These are phyloP conservation scores for Ischnus inquisitorius DNA, from an alignment of 2,888 invertebrate species.

Conservation along the genomic window DNA sequence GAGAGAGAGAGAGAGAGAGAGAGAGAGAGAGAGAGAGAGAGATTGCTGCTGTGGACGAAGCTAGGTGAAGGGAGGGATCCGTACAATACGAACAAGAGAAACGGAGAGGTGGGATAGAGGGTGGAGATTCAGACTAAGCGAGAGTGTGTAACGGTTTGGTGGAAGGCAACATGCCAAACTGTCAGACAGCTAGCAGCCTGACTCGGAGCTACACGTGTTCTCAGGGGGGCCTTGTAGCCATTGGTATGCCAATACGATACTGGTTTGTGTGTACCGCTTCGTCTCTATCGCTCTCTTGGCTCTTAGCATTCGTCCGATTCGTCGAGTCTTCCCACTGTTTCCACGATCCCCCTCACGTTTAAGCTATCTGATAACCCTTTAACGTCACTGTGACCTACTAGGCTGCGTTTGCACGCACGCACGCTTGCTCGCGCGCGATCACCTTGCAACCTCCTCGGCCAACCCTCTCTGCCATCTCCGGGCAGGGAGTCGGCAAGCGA, in stretches of 20 bases:
- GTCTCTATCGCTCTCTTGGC: constrained; percentile 49
- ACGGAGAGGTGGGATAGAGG: constrained; percentile 57
- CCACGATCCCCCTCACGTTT: constrained; percentile 67
- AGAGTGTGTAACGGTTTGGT: constrained; percentile 68
- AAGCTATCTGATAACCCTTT: constrained; percentile 78
- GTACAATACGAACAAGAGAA: constrained; percentile 37
- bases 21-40: constrained; percentile 26
- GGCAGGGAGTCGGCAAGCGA: constrained; percentile 57
- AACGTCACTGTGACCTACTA: constrained; percentile 79
- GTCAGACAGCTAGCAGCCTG: constrained; percentile 78
- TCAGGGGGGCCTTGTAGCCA: constrained; percentile 59
- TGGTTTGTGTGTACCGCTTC: constrained; percentile 38
- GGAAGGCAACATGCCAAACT: constrained; percentile 82
- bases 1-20: constrained; percentile 17
- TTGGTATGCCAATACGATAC: constrained; percentile 77
- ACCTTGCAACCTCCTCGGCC: constrained; percentile 56
- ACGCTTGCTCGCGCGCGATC: constrained; percentile 63
- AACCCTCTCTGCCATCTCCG: constrained; percentile 52
- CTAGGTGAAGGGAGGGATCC: constrained; percentile 7
- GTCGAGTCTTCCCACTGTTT: constrained; percentile 13
- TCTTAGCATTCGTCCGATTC: constrained; percentile 41
- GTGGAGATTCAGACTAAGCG: constrained; percentile 15
- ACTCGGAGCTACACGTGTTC: constrained; percentile 76
- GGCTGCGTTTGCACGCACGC: constrained; percentile 77
- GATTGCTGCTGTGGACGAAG: constrained; percentile 5